Base-by-base conservation (phyloP, 35 echinoderm and acorn worm genomes). In the Acanthaster planci region DNA sequence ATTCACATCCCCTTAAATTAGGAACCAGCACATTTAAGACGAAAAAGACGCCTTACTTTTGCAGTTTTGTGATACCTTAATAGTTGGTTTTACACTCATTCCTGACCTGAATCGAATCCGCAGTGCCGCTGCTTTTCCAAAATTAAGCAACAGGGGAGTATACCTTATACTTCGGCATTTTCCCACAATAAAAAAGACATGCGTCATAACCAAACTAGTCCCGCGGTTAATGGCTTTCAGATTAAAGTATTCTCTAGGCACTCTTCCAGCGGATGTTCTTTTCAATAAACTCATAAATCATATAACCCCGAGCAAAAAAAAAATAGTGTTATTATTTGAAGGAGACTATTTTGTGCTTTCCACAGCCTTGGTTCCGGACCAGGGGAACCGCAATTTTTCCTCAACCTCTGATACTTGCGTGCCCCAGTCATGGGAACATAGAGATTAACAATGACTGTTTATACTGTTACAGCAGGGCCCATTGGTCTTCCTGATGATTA, bases 361-460 rank as follows among this genome's bases (percentile, higher is more conserved):
- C 29, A 72, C 2, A 19, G 2, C 26, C 64, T 34, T 29, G 64
- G 64, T 72, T 72, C 64, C 64, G 64, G 64, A 72, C 64, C 64
- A 26, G 64, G 34, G 26, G 30, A 72, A 72, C 64, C 64, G 64
- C 64, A 72, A 72, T 31, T 72, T 26, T 72, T 72, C 42, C 42
- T 12, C 42, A 26, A 26, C 14, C 34, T 30, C 34, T 14, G 7
- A 72, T 26, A 26, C 30, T 26, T 72, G 64, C 64, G 14, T 72
- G 64, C 64, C 14, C n/a, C 64, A 26, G 64, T 72, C 64, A 72
- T 72, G 64, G 64, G 64, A 72, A 72, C 64, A 72, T 72, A 26
- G 64, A 72, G 64, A 29, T 14, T 26, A 34, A 72, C 64, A 72
- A 35, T 31, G 64, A 26, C 10, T 10, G 64, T 8, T 72, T 72